phyloP scores from a whole-genome alignment of 1,140 invertebrate species.

The Pseudomyrmex pallidus region DNA sequence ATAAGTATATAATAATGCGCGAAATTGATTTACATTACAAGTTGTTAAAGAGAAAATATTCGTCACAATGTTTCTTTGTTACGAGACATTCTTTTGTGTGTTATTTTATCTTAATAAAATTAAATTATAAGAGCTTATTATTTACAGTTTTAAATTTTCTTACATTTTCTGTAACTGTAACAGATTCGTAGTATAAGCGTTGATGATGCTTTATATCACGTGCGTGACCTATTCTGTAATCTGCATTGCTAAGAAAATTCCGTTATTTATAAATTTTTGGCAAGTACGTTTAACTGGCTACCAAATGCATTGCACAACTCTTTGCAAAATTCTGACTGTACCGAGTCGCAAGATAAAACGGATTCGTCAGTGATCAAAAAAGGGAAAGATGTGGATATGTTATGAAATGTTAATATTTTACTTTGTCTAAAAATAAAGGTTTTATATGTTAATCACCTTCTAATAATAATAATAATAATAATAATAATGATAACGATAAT shows the following conservation, averaged over 20 bases:
- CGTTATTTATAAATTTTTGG: constrained; percentile 85
- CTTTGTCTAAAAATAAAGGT: background rate
- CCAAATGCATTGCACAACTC: constrained; percentile 82
- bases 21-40: background rate
- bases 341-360: constrained; percentile 17
- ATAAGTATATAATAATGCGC: background rate
- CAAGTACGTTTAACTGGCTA: constrained; percentile 75
- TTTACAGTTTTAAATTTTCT: too few species aligned
- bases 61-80: too few species aligned
- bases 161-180: too few species aligned
- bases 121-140: background rate
- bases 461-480: too few species aligned
- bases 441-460: too few species aligned
- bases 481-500: too few species aligned
- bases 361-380: constrained; percentile 41
- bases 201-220: constrained; percentile 76
- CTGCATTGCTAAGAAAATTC: constrained; percentile 76
- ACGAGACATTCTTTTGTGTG: too few species aligned
- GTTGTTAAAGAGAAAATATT: background rate
- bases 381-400: background rate
- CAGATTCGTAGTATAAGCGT: constrained; percentile 8
- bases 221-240: constrained; percentile 75
- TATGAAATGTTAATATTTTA: background rate
- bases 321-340: constrained; percentile 69
- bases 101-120: background rate